Base-by-base conservation (phyloP, 2,113 vertebrate genomes). In the Dissostichus mawsoni region DNA sequence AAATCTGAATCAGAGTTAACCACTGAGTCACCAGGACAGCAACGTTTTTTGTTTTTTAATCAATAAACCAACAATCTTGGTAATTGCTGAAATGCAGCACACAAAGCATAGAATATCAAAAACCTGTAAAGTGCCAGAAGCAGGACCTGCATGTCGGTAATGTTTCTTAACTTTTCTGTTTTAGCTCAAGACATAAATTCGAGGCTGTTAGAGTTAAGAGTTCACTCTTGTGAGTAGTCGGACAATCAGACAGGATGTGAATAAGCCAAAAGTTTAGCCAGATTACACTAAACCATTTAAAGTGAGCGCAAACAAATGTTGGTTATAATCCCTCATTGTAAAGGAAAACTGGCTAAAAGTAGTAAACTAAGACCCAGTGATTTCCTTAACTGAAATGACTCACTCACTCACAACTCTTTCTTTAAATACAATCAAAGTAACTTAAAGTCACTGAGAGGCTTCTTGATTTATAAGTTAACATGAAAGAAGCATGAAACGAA, bases 201-300 rank as follows among this genome's bases (percentile, higher is more conserved):
- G 5, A 52, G 6, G 66, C 17, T 23, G 41, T 5, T 66, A 29
- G 36, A 29, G 13, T 66, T 3, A 44, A 61, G 13, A 41, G 16
- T 41, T 41, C 8, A 41, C 36, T 17, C 8, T 18, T 45, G 9
- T n/a, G 1, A 61, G 13, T 8, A 8, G 17, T 69, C 14, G 11
- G 58, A 66, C 14, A 62, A 56, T 52, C 69, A 57, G 23, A 59
- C n/a, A 14, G 50, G 76, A 75, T 52, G 45, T 65, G 53, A 65
- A 83, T 45, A 69, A 9, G 33, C 11, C 33, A 51, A 57, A 25
- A 20, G 53, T 8, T 62, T 7, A 41, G 13, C 8, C 52, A 50
- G 55, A 76, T 68, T 33, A 52, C 6, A 10, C 44, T 53, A 16
- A 77, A 71, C 45, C 33, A 59, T 11, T 59, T 66, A 8, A 66